Evolutionary conservation across 2,113 vertebrate species (phyloP), one percentile per base, ranked within the genome.

Genomic region (Myiagra hebetior): DNA sequence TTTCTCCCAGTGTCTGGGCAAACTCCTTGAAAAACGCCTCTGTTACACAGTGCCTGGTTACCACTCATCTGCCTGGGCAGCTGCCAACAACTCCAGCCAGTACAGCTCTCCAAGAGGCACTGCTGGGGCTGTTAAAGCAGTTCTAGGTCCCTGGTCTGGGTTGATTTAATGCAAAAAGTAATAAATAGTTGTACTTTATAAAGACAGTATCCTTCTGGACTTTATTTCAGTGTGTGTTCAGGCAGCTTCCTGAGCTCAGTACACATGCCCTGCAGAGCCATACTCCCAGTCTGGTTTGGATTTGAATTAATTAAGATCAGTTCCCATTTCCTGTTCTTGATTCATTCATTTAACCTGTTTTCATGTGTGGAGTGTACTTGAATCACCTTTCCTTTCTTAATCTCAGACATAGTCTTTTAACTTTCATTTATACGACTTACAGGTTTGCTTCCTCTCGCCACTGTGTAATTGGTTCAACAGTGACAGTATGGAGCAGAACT

Each of bases 251-350:
- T 57, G 78, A 85, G 82, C 85, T 90, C 57, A 57, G 70, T 15
- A 24, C 42, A 64, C 2, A 4, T 83, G 57, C 57, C 46, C 46
- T 83, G n/a, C 39, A 69, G 57, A 91, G 44, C 49, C 70, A 22
- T 76, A 24, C 4, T 74, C 47, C 55, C 47, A 72, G 0, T 93
- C 64, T 95, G 83, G 4, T 87, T 89, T 88, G 88, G 42, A 85
- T 97, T 92, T 93, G 63, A 80, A 63, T 93, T 79, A 74, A 91
- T 95, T 81, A 78, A 74, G 47, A 77, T 52, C 46, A 62, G 26
- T 65, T 94, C 37, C 57, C 53, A 57, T 90, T 95, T 95, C 79
- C 93, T 92, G 21, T 85, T 95, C 80, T 75, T 9, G 6, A 74
- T 37, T 86, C 10, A 64, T 78, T 91, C 6, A 27, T 77, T 91